Conservation (phyloP, 2,888 invertebrate genomes). For the Caenorhabditis sp. region DNA sequence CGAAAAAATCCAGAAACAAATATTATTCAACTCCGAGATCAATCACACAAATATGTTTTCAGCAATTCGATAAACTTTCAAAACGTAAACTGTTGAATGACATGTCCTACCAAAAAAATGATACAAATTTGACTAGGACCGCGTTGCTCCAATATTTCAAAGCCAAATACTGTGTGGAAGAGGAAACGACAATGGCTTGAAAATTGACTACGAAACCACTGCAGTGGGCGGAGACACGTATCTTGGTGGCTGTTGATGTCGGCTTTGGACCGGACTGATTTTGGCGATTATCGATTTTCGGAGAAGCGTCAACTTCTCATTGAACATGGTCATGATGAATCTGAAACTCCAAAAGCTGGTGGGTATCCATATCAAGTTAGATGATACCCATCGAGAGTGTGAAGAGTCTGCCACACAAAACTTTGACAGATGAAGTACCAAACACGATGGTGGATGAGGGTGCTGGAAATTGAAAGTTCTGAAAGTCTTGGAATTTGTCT, state of each 20-base stretch:
- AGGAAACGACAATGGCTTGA: no score
- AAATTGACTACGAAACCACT: neutral
- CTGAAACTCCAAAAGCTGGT: neutral
- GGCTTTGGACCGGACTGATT: constrained; percentile 9
- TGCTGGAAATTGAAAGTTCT: neutral
- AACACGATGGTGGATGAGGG: neutral
- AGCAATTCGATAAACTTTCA: no score
- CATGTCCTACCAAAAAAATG: no score
- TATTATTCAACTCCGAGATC: no score
- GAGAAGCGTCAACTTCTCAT: constrained; percentile 1
- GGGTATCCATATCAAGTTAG: neutral
- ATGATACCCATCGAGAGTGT: constrained; percentile 12
- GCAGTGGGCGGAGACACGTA: neutral
- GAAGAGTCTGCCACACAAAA: constrained; percentile 11
- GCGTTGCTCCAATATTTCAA: no score
- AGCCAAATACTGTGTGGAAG: no score
- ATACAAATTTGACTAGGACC: no score
- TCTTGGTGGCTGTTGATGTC: neutral
- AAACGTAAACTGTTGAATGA: no score
- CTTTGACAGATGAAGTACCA: constrained; percentile 15
- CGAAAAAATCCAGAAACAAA: no score
- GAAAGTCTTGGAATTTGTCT: neutral
- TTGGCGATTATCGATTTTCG: neutral
- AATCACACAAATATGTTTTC: no score
- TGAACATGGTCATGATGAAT: constrained; percentile 15